These are phyloP conservation scores for Aphelenchoides bicaudatus DNA, from an alignment of 2,888 invertebrate genomes.

Conservation along the genomic window DNA sequence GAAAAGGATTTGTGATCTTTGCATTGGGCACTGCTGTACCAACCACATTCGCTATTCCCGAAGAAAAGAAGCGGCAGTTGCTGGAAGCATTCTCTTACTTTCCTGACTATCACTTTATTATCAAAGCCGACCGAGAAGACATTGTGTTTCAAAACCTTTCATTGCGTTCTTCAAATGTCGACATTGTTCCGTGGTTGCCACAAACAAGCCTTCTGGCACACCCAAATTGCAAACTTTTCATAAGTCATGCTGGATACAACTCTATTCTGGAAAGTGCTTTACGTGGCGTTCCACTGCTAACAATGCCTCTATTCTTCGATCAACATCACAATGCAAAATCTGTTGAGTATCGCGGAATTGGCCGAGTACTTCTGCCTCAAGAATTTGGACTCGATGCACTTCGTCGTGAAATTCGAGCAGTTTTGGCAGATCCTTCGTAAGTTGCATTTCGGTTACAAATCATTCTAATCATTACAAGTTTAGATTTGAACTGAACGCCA, in stretches of 20 bases:
- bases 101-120: constrained; percentile 48
- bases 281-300: constrained; percentile 49
- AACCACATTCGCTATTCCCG: constrained; percentile 20
- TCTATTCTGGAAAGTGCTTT: constrained; percentile 51
- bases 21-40: constrained; percentile 26
- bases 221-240: constrained; percentile 48
- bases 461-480: not conserved
- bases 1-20: constrained; percentile 23
- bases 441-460: not conserved
- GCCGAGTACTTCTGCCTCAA: constrained; percentile 15
- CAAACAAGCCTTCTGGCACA: constrained; percentile 53
- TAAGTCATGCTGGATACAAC: constrained; percentile 57
- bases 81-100: constrained; percentile 30
- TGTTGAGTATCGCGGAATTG: constrained; percentile 51
- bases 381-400: not conserved
- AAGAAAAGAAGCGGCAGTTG: constrained; percentile 14
- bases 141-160: constrained; percentile 32
- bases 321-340: constrained; percentile 54
- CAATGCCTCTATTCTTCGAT: constrained; percentile 56
- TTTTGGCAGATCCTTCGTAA: not conserved
- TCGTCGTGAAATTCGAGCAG: not conserved
- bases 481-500: constrained; percentile 33
- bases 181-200: constrained; percentile 50
- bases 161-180: constrained; percentile 39
- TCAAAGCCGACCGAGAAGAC: constrained; percentile 42